Base-by-base conservation (phyloP, 2,888 invertebrate genomes). In the Ennomos quercinarius region DNA sequence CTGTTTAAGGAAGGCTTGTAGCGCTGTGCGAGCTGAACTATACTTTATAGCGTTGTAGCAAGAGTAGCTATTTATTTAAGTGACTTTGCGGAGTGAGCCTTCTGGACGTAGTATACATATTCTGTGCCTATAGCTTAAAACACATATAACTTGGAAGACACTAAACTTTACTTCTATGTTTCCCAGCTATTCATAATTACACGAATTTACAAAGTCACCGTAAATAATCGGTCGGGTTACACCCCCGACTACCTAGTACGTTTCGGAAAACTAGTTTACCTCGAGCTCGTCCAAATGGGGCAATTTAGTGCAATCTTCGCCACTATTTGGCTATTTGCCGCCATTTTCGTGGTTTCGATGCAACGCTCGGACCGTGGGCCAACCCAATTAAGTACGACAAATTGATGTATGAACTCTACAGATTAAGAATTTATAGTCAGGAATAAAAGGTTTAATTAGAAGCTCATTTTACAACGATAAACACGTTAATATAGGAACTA, bases 261-360 rank as follows among this genome's bases (percentile, higher is more conserved):
- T 57, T 61, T 48, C 57, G 58, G 50, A 59, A 66, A 68, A 67
- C 67, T 68, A 70, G 71, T 67, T 71, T 70, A 69, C 64, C 64
- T 68, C 62, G 34, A 41, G 43, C 53, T 64, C 40, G 34, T 49
- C 57, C 40, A 67, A 73, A 71, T 73, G 53, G 65, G 50, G 61
- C 68, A 71, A 71, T 72, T 72, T 70, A 63, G 64, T 64, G 67
- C 67, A 69, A 69, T 73, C 70, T 71, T 71, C 57, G 64, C 52
- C 52, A 61, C 64, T 68, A 70, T 67, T 70, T 67, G 67, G 66
- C 66, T 61, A 72, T 71, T 70, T 67, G 67, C 68, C 61, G 72
- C 64, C 65, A 65, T 64, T 64, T 66, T 55, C 45, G 68, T 61
- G 64, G 57, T 50, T 42, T 54, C 43, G 48, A 35, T 39, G 48